These are phyloP conservation scores for Cryptocephalus moraei DNA, from an alignment of 2,888 invertebrate genomes.

Conservation along the genomic window DNA sequence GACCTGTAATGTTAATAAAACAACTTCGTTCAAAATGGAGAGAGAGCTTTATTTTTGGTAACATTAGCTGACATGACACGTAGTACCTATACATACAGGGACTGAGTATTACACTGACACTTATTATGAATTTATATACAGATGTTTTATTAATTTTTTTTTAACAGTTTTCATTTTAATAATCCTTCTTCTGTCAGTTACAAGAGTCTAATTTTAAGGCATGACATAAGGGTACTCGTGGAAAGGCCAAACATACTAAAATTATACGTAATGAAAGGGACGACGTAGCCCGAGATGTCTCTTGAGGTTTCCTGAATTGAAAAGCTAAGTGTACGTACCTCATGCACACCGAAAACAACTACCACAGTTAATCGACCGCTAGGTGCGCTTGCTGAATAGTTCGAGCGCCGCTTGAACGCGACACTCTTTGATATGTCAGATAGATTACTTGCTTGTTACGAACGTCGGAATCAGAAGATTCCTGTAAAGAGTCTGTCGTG, in stretches of 20 bases:
- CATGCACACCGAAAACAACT: no score
- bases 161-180: no score
- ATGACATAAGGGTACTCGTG: slow-evolving; percentile 32
- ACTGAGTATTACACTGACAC: slow-evolving; percentile 38
- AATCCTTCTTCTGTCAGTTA: slow-evolving; percentile 21
- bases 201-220: slow-evolving; percentile 24
- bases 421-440: not conserved
- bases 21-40: slow-evolving; percentile 33
- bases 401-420: no score
- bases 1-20: slow-evolving; percentile 7
- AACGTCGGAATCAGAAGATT: no score
- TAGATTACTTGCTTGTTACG: not conserved
- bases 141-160: slow-evolving; percentile 19
- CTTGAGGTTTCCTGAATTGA: no score
- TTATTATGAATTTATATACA: slow-evolving; percentile 27
- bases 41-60: slow-evolving; percentile 41
- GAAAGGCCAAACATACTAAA: slow-evolving; percentile 27
- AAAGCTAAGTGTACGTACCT: no score
- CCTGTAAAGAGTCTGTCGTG: no score
- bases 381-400: no score
- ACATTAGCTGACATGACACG: slow-evolving; percentile 41
- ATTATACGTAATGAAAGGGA: not conserved
- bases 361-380: no score
- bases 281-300: slow-evolving; percentile 1
- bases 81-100: slow-evolving; percentile 39